A percentile compares a stretch with the other conserved stretches of the same genome.
Evolutionary conservation across 2,888 invertebrate genomes (phyloP).

Genomic region (Drosophila mercatorum): DNA sequence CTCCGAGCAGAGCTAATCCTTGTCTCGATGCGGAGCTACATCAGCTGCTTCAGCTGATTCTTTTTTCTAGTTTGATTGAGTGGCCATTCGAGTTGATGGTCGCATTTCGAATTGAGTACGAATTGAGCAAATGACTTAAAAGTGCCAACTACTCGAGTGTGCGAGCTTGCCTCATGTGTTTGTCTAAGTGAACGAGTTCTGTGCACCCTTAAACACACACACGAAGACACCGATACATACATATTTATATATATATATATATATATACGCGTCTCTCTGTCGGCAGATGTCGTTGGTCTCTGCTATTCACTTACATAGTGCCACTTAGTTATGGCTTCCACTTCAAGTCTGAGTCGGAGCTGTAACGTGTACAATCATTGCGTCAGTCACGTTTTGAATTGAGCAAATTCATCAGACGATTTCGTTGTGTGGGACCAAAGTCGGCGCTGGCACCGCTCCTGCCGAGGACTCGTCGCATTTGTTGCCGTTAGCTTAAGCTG

Average conservation of each 20-base stretch:
- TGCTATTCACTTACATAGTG: conserved; percentile 72
- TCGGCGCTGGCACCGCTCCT: conserved; percentile 6
- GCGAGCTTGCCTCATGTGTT: conserved; percentile 57
- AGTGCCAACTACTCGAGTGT: conserved; percentile 74
- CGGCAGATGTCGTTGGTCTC: conserved; percentile 34
- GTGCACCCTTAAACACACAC: neutral
- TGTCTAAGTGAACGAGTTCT: conserved; percentile 31
- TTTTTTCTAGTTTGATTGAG: conserved; percentile 70
- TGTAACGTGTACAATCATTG: conserved; percentile 69
- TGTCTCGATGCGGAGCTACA: conserved; percentile 8
- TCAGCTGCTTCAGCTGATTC: conserved; percentile 43
- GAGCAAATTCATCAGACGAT: conserved; percentile 79
- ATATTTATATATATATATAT: neutral
- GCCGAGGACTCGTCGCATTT: conserved; percentile 21
- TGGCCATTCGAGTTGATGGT: conserved; percentile 65
- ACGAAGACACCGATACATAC: neutral
- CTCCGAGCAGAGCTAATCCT: neutral
- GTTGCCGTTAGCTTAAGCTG: conserved; percentile 43
- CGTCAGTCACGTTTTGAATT: conserved; percentile 80
- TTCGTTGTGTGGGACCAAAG: conserved; percentile 45
- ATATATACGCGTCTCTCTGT: conserved; percentile 14
- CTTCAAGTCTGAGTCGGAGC: conserved; percentile 30
- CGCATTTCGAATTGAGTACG: conserved; percentile 74
- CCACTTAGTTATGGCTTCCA: conserved; percentile 69
- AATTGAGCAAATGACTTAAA: conserved; percentile 77